These are phyloP conservation scores for Aurelia aurita complex sp. Pacific DNA, from an alignment of 30 jellyfish, hydroid and myxozoan species.

Conservation along the genomic window DNA sequence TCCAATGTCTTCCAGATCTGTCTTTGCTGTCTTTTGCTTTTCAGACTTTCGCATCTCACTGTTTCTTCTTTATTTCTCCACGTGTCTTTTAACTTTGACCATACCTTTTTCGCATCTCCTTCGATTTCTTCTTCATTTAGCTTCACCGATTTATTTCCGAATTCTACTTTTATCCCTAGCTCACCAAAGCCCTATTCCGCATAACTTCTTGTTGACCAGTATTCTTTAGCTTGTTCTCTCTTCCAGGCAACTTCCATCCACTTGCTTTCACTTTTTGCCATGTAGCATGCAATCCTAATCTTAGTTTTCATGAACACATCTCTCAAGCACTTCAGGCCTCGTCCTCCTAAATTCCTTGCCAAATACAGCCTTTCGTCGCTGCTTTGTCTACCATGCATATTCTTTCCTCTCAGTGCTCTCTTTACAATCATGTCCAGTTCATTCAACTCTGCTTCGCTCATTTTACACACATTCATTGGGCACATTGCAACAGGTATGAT, in stretches of 20 bases:
- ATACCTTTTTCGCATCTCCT: too few relatives aligned
- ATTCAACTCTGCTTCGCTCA: background rate
- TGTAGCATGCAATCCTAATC: conserved; percentile 8
- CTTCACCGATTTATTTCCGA: too few relatives aligned
- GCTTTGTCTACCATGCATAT: conserved; percentile 12
- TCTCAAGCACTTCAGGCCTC: conserved; percentile 6
- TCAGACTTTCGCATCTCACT: too few relatives aligned
- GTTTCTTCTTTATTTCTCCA: too few relatives aligned
- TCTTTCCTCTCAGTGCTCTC: background rate
- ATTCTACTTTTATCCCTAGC: too few relatives aligned
- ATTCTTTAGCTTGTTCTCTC: too few relatives aligned
- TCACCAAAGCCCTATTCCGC: too few relatives aligned
- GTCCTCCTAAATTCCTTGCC: conserved; percentile 1
- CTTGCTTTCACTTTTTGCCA: background rate
- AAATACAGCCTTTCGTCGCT: conserved; percentile 15
- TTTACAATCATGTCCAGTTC: background rate
- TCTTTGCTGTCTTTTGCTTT: background rate
- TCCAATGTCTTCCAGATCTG: too few relatives aligned
- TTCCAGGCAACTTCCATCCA: too few relatives aligned
- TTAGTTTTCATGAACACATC: background rate
- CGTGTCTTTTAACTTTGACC: too few relatives aligned
- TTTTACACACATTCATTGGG: background rate
- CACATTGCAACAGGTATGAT: background rate
- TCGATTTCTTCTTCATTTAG: too few relatives aligned
- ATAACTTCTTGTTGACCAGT: too few relatives aligned